Conservation (phyloP, 2,888 invertebrate genomes). For the Pollenia amentaria region DNA sequence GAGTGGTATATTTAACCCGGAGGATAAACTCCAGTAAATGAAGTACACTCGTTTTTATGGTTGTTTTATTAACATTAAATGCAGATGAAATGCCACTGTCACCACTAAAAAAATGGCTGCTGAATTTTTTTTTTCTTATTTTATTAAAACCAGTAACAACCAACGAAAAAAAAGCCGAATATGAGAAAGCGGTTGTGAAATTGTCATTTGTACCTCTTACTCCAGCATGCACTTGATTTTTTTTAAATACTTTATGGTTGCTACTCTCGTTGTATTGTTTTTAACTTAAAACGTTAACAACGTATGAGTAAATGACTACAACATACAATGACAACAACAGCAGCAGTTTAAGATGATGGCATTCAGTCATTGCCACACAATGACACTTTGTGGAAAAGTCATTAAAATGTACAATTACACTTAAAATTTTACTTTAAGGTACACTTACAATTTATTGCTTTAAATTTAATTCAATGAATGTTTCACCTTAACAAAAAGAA, state of each 20-base stretch:
- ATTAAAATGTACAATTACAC: constrained; percentile 48
- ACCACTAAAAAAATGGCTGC: constrained; percentile 19
- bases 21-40: constrained; percentile 32
- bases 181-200: constrained; percentile 1
- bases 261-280: constrained; percentile 51
- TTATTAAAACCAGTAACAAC: not conserved
- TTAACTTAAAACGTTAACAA: constrained; percentile 65
- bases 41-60: not conserved
- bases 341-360: constrained; percentile 63
- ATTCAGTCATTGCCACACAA: constrained; percentile 66
- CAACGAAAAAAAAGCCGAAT: constrained; percentile 8
- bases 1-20: constrained; percentile 43
- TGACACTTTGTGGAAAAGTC: constrained; percentile 65
- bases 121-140: not conserved
- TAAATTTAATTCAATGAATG: not conserved
- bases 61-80: constrained; percentile 45
- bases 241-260: constrained; percentile 9
- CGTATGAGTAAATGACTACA: constrained; percentile 4
- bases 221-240: not conserved
- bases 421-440: constrained; percentile 3
- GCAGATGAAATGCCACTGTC: constrained; percentile 51
- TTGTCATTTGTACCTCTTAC: constrained; percentile 21
- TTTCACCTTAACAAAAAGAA: not conserved
- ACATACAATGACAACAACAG: constrained; percentile 31
- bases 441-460: not conserved